Conservation (phyloP, 2,113 vertebrate species). For the Cyanoderma ruficeps region DNA sequence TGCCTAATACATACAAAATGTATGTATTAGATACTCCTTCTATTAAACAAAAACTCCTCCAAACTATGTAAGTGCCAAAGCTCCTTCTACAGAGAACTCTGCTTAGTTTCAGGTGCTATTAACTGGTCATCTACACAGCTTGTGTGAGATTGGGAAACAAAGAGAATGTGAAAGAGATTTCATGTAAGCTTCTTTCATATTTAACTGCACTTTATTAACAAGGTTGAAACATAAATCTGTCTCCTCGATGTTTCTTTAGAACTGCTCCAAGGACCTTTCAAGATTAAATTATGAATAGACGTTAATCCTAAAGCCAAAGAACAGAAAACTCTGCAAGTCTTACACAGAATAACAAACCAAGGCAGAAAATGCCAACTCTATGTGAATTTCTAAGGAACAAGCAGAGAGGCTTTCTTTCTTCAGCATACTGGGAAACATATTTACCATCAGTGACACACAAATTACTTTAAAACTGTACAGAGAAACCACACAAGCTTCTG, state of each 20-base stretch:
- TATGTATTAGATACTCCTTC: not conserved
- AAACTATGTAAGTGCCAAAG: not conserved
- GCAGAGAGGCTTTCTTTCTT: not conserved
- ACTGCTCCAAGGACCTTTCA: not conserved
- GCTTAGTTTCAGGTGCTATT: not conserved
- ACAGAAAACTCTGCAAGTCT: not conserved
- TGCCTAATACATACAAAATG: too few relatives aligned
- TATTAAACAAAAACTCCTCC: not conserved
- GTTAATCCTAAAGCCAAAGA: not conserved
- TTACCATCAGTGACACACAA: not conserved
- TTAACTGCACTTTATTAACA: not conserved
- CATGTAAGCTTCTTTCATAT: not conserved
- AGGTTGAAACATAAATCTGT: not conserved
- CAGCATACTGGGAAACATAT: not conserved
- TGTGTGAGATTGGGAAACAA: not conserved
- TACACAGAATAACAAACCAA: not conserved
- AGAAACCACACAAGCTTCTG: not conserved
- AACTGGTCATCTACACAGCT: not conserved
- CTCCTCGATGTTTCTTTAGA: not conserved
- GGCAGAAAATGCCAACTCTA: not conserved
- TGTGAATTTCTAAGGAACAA: not conserved
- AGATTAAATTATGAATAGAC: not conserved
- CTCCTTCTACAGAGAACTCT: not conserved
- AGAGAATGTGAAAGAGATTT: not conserved
- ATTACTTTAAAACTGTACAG: not conserved